Percentiles rank a stretch among this genome's conserved stretches.
Conservation (phyloP, 2,888 invertebrate genomes). For the Punctoribates punctum region DNA sequence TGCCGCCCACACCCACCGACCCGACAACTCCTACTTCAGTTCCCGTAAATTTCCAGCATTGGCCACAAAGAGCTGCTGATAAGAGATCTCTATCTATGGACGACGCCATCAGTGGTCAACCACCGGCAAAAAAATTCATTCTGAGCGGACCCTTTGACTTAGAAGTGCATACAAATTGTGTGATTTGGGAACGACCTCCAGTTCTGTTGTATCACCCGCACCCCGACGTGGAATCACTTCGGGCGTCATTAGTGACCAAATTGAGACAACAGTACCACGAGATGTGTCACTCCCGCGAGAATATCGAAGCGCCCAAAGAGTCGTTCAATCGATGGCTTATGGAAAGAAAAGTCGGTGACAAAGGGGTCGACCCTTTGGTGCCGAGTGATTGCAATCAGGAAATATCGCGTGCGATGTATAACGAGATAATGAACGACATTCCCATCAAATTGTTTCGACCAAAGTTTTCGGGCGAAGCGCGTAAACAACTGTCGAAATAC, state of each 20-base stretch:
- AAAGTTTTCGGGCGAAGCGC: constrained; percentile 89
- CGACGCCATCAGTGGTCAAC: constrained; percentile 20
- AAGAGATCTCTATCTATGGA: constrained; percentile 61
- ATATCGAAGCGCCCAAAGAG: constrained; percentile 90
- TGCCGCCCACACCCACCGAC: constrained; percentile 49
- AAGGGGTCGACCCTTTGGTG: constrained; percentile 81
- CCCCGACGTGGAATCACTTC: constrained; percentile 84
- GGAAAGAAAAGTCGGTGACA: constrained; percentile 87
- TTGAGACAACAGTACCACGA: constrained; percentile 88
- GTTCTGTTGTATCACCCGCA: constrained; percentile 83
- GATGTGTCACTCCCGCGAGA: constrained; percentile 83
- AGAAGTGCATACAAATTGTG: constrained; percentile 85
- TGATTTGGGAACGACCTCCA: constrained; percentile 79
- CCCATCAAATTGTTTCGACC: constrained; percentile 93
- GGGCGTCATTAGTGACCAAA: constrained; percentile 76
- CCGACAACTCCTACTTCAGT: constrained; percentile 50
- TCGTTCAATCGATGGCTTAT: constrained; percentile 93
- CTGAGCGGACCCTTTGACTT: constrained; percentile 85
- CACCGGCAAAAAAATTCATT: not conserved
- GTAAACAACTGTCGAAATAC: constrained; percentile 86
- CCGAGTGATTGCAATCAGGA: constrained; percentile 89
- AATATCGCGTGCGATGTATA: constrained; percentile 89
- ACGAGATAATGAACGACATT: constrained; percentile 97
- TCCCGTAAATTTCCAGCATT: constrained; percentile 49
- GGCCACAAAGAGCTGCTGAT: constrained; percentile 54